A percentile compares a stretch with the other conserved stretches of the same genome.
Conservation (phyloP, 1,140 invertebrate species). For the Heliconius congener region DNA sequence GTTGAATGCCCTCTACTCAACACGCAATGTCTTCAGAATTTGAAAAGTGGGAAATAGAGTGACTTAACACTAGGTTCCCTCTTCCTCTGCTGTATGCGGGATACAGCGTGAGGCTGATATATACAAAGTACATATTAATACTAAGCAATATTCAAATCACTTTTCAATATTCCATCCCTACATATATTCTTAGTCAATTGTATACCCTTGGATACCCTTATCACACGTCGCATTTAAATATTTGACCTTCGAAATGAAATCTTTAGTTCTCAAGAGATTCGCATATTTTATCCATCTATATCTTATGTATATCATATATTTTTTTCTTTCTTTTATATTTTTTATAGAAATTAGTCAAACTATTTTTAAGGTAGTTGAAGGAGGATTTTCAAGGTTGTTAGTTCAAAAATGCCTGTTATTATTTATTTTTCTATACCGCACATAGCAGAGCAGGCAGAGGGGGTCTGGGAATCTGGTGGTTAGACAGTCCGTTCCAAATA, state of each 20-base stretch:
- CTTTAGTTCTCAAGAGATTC: slow-evolving; percentile 5
- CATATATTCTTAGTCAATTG: not conserved
- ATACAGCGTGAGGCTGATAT: not conserved
- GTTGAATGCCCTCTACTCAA: too few relatives aligned
- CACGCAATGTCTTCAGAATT: too few relatives aligned
- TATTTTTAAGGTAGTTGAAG: too few relatives aligned
- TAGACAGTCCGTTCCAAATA: not conserved
- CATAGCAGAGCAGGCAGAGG: not conserved
- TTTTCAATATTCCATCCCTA: slow-evolving; percentile 4
- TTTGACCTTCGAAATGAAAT: slow-evolving; percentile 10
- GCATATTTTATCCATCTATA: not conserved
- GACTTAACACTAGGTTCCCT: too few relatives aligned
- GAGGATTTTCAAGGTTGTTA: too few relatives aligned
- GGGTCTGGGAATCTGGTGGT: not conserved
- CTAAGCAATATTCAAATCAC: not conserved
- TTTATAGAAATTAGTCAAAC: not conserved
- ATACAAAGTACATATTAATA: not conserved
- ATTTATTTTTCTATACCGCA: not conserved
- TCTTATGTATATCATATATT: not conserved
- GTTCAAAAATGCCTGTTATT: too few relatives aligned
- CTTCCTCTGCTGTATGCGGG: too few relatives aligned
- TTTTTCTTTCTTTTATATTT: not conserved
- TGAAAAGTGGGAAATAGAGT: too few relatives aligned
- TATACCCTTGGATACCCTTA: not conserved
- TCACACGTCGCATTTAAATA: slow-evolving; percentile 12